A percentile compares a stretch with the other conserved stretches of the same genome.
Conservation (phyloP, 2,888 invertebrate genomes). For the Lasioglossum oenotherae region DNA sequence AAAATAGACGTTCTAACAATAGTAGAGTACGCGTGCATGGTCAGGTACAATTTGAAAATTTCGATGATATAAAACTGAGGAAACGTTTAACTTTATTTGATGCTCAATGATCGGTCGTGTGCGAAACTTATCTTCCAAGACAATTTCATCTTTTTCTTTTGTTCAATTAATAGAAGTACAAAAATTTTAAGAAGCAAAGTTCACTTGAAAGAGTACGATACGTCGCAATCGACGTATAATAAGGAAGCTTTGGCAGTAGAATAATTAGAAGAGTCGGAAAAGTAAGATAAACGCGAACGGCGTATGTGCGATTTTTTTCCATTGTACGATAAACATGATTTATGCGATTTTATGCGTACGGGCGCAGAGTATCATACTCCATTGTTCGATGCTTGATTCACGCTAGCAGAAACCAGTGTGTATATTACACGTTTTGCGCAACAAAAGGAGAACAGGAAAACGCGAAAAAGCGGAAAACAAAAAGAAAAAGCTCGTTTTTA, state of each 20-base stretch:
- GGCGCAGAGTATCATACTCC: slow-evolving; percentile 19
- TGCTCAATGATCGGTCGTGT: slow-evolving; percentile 47
- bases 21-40: not conserved
- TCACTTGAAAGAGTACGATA: slow-evolving; percentile 59
- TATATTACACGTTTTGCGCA: not conserved
- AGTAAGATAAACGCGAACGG: slow-evolving; percentile 59
- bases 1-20: slow-evolving; percentile 23
- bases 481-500: slow-evolving; percentile 7
- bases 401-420: slow-evolving; percentile 7
- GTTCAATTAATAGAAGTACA: slow-evolving; percentile 66
- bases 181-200: slow-evolving; percentile 68
- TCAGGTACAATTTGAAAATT: slow-evolving; percentile 52
- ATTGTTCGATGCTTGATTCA: slow-evolving; percentile 41
- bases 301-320: slow-evolving; percentile 51
- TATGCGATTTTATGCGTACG: slow-evolving; percentile 36
- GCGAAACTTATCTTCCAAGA: slow-evolving; percentile 62
- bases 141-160: slow-evolving; percentile 46
- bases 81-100: slow-evolving; percentile 66
- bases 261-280: slow-evolving; percentile 64
- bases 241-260: slow-evolving; percentile 72
- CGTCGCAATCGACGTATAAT: slow-evolving; percentile 65
- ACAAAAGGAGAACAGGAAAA: not conserved
- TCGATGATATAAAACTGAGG: slow-evolving; percentile 61
- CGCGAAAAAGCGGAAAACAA: not conserved
- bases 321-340: slow-evolving; percentile 49